A percentile compares a stretch with the other conserved stretches of the same genome.
These are phyloP conservation scores for Triops cancriformis DNA, from an alignment of 1,140 invertebrate genomes.

Conservation along the genomic window DNA sequence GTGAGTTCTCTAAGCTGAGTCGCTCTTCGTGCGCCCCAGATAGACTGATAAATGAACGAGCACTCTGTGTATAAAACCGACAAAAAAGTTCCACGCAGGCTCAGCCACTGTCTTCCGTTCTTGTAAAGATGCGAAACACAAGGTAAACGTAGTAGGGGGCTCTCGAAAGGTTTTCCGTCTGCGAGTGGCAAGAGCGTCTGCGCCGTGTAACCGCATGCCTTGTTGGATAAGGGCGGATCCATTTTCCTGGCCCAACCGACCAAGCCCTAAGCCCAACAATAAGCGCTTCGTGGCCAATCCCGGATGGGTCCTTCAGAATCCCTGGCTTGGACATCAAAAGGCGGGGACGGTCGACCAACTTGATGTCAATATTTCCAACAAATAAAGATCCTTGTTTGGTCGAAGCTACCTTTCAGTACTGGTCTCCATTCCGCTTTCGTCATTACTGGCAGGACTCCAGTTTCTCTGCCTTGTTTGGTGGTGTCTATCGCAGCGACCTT, in stretches of 20 bases:
- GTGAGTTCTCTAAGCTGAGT: neutral
- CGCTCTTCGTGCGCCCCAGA: neutral
- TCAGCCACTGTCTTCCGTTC: neutral
- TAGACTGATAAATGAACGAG: neutral
- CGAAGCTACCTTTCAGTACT: conserved; percentile 16
- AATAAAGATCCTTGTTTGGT: conserved; percentile 24
- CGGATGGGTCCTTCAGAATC: neutral
- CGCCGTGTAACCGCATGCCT: neutral
- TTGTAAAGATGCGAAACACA: neutral
- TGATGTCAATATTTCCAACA: conserved; percentile 25
- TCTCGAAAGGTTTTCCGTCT: neutral
- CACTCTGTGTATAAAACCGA: neutral
- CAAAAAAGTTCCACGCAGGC: neutral
- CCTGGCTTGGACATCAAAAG: neutral
- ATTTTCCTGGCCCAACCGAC: neutral
- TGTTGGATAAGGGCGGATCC: conserved; percentile 8
- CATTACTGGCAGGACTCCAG: neutral
- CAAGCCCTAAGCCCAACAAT: conserved; percentile 12
- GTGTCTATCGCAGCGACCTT: neutral
- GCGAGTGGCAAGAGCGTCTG: neutral
- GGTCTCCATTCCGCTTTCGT: conserved; percentile 1
- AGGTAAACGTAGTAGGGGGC: neutral
- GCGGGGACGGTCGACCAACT: neutral
- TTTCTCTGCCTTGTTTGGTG: neutral
- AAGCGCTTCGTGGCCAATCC: conserved; percentile 4